Evolutionary conservation across 2,888 invertebrate species (phyloP).

Genomic region (Dryobotodes eremita): DNA sequence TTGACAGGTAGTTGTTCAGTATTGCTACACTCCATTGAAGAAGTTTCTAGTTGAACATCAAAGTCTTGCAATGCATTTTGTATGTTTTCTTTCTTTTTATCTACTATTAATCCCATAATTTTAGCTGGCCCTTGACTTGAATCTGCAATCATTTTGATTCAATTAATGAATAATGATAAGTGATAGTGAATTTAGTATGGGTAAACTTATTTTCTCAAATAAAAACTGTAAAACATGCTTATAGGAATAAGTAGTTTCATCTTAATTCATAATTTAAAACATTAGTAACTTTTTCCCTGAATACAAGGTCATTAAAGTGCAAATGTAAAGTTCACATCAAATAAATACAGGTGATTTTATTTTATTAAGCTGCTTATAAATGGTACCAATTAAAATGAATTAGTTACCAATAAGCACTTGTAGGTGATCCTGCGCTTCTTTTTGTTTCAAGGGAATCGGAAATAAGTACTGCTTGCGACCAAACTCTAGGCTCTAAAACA

Average conservation of each 20-base stretch:
- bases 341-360: neutral
- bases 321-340: neutral
- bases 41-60: conserved; percentile 11
- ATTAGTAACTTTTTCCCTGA: neutral
- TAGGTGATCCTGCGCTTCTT: conserved; percentile 47
- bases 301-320: neutral
- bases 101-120: conserved; percentile 50
- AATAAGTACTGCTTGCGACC: conserved; percentile 51
- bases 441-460: conserved; percentile 51
- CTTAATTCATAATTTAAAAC: conserved; percentile 4
- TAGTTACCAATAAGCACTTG: conserved; percentile 63
- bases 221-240: neutral
- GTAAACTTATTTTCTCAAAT: neutral
- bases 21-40: conserved; percentile 7
- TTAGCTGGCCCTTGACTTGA: conserved; percentile 43
- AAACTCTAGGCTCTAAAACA: conserved; percentile 53
- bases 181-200: neutral
- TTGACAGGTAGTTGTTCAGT: conserved; percentile 10
- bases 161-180: too few species aligned
- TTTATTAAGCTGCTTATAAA: neutral
- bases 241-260: neutral
- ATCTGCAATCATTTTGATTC: conserved; percentile 39
- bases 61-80: conserved; percentile 23
- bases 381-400: neutral
- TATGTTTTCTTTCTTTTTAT: conserved; percentile 34